phyloP scores from a whole-genome alignment of 2,797 vertebrate genomes.

The Psittacula echo region DNA sequence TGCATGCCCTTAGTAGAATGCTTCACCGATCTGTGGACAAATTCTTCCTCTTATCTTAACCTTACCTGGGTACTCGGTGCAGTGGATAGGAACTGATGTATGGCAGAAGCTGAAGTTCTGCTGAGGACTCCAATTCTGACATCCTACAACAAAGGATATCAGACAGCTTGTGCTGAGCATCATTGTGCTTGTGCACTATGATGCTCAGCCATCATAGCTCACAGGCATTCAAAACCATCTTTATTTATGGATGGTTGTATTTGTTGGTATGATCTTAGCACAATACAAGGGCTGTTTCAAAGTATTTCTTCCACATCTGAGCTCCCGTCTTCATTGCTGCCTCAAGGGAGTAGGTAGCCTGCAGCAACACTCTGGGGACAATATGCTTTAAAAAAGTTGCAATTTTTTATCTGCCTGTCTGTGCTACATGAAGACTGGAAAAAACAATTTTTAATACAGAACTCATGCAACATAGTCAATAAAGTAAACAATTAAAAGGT shows the following conservation, averaged over 20 bases:
- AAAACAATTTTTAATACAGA: neutral
- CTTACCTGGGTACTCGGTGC: neutral
- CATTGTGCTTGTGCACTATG: neutral
- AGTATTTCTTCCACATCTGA: neutral
- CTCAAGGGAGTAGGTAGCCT: rapidly evolving
- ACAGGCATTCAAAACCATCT: neutral
- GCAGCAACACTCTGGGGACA: neutral
- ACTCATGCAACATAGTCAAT: neutral
- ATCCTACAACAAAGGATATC: neutral
- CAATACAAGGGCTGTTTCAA: neutral
- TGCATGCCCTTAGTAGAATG: neutral
- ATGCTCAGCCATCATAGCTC: neutral
- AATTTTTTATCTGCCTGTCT: neutral
- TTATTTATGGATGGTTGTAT: neutral
- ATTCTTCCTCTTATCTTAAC: neutral
- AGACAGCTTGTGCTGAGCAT: neutral
- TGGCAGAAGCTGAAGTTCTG: neutral
- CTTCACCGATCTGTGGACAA: rapidly evolving
- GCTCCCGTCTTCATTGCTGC: neutral
- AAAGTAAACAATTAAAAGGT: neutral
- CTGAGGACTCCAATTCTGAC: neutral
- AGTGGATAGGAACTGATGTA: neutral
- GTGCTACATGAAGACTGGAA: neutral
- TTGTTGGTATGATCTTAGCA: neutral
- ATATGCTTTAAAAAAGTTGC: neutral